Percentiles rank a stretch among this genome's conserved stretches.
Evolutionary conservation across 2,888 invertebrate species (phyloP).

Genomic region (Spialia ferax): DNA sequence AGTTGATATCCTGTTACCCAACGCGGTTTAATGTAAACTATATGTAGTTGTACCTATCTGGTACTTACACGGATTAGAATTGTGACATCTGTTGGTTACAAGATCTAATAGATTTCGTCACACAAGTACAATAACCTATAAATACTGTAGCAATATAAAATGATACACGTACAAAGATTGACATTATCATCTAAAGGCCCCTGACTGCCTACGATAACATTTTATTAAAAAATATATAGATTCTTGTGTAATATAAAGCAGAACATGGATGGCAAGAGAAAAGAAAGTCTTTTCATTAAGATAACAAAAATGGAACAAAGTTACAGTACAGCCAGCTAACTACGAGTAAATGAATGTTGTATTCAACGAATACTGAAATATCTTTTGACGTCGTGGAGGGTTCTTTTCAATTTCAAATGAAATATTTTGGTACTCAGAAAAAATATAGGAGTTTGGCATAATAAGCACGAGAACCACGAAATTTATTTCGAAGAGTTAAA

Average conservation of each 20-base stretch:
- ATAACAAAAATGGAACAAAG: background rate
- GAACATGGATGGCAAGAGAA: background rate
- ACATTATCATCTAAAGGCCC: constrained; percentile 12
- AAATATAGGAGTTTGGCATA: background rate
- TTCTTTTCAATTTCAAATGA: background rate
- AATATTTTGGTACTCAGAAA: background rate
- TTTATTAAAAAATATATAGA: background rate
- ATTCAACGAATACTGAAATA: background rate
- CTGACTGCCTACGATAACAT: constrained; percentile 17
- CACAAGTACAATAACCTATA: constrained; percentile 11
- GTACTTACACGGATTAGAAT: constrained; percentile 23
- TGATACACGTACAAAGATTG: constrained; percentile 12
- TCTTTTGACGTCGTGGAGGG: background rate
- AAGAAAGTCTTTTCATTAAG: background rate
- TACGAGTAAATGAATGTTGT: background rate
- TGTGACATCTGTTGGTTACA: constrained; percentile 34
- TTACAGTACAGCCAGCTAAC: background rate
- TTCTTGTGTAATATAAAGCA: background rate
- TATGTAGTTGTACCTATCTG: constrained; percentile 10
- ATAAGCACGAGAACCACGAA: too few relatives aligned
- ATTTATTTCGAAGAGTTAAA: background rate
- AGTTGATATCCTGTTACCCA: constrained; percentile 27
- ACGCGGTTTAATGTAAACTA: constrained; percentile 34
- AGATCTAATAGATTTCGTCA: constrained; percentile 35
- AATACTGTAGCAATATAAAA: constrained; percentile 4